These are phyloP conservation scores for Pomatorhinus ruficollis DNA, from an alignment of 2,113 vertebrate genomes.

Conservation along the genomic window DNA sequence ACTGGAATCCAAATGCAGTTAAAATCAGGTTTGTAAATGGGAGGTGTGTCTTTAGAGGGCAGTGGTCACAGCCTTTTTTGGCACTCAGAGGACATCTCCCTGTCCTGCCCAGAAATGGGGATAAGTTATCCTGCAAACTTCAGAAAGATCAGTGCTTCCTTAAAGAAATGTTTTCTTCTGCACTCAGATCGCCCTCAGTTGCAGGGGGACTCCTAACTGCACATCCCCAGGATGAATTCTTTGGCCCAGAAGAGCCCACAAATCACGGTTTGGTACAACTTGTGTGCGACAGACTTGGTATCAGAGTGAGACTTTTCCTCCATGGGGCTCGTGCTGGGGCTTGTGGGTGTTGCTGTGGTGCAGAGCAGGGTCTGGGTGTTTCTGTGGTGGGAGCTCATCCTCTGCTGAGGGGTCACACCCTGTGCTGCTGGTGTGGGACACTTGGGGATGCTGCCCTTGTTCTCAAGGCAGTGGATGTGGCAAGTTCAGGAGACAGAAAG, in stretches of 20 bases:
- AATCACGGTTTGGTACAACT: background rate
- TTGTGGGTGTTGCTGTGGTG: fast-evolving
- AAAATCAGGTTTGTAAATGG: background rate
- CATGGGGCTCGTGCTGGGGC: fast-evolving
- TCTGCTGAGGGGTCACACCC: fast-evolving
- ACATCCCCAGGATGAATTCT: background rate
- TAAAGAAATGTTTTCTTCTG: background rate
- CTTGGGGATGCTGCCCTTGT: background rate
- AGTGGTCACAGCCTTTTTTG: background rate
- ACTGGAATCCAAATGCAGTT: background rate
- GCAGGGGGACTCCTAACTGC: too few species aligned
- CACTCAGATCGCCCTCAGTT: background rate
- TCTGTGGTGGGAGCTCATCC: background rate
- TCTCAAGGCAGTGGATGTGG: background rate
- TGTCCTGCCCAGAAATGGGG: background rate
- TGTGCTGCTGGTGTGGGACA: background rate
- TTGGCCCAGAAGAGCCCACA: background rate
- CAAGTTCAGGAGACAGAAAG: background rate
- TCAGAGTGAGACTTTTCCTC: background rate
- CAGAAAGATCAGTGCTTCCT: background rate
- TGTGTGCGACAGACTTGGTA: fast-evolving
- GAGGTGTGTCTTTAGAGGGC: background rate
- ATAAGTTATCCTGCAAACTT: background rate
- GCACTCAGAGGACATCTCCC: background rate
- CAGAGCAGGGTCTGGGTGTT: fast-evolving